Percentiles rank a stretch among this genome's conserved stretches.
Conservation (phyloP, 2,113 vertebrate species). For the Archocentrus centrarchus region DNA sequence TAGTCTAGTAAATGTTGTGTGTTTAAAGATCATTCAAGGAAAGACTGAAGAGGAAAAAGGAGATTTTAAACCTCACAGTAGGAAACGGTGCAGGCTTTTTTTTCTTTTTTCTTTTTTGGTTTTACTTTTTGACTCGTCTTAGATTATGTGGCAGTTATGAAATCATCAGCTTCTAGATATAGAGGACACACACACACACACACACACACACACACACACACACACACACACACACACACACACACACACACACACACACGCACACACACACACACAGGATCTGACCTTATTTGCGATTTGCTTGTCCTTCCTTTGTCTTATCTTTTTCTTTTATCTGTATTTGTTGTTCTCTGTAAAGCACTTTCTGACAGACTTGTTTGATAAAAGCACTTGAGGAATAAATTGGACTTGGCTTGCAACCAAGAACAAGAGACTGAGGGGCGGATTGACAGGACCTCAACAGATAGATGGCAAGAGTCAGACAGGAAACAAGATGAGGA, state of each 20-base stretch:
- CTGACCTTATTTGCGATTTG: constrained; percentile 22
- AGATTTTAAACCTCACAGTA: not conserved
- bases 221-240: too few relatives aligned
- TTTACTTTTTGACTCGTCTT: not conserved
- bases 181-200: not conserved
- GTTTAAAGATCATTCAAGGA: not conserved
- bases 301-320: constrained; percentile 42
- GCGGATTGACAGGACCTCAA: not conserved
- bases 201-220: too few relatives aligned
- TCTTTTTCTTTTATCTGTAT: constrained; percentile 52
- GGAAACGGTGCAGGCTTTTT: not conserved
- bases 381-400: constrained; percentile 52
- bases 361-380: constrained; percentile 51
- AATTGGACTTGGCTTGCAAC: constrained; percentile 1
- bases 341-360: constrained; percentile 51
- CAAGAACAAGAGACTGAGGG: not conserved
- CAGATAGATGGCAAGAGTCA: constrained; percentile 10
- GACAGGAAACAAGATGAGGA: constrained; percentile 2
- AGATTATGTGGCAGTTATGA: not conserved
- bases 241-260: too few relatives aligned
- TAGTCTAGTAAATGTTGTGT: not conserved
- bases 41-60: not conserved
- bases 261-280: not conserved
- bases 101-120: not conserved
- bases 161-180: not conserved